These are phyloP conservation scores for Hyppa rectilinea DNA, from an alignment of 2,888 invertebrate genomes.

Conservation along the genomic window DNA sequence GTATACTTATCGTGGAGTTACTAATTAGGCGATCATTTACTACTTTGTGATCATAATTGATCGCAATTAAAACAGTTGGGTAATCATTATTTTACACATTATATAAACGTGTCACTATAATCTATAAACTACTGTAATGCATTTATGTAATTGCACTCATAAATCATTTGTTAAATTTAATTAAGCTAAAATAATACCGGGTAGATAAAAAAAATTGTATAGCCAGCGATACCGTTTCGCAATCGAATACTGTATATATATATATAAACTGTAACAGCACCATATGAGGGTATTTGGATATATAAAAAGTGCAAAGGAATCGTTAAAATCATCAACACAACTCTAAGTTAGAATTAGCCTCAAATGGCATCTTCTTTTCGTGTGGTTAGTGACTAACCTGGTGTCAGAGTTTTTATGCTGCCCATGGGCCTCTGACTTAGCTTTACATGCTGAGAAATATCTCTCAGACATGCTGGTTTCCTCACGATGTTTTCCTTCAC, in stretches of 20 bases:
- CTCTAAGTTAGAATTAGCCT: too few relatives aligned
- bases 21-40: conserved; percentile 19
- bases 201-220: conserved; percentile 2
- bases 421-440: too few relatives aligned
- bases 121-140: conserved; percentile 37
- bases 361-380: too few relatives aligned
- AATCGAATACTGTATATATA: conserved; percentile 22
- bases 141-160: conserved; percentile 47
- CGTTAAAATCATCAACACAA: too few relatives aligned
- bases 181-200: not conserved
- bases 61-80: not conserved
- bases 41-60: conserved; percentile 20
- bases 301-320: too few relatives aligned
- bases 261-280: conserved; percentile 1
- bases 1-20: not conserved
- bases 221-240: not conserved
- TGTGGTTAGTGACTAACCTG: too few relatives aligned
- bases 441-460: too few relatives aligned
- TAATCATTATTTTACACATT: not conserved
- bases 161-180: conserved; percentile 27
- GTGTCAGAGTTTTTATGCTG: too few relatives aligned
- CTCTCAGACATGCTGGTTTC: too few relatives aligned
- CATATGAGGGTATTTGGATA: conserved; percentile 4
- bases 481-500: too few relatives aligned
- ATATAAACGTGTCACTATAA: conserved; percentile 17